Evolutionary conservation across 2,113 vertebrate genomes (phyloP).

Genomic region (Peromyscus polionotus): DNA sequence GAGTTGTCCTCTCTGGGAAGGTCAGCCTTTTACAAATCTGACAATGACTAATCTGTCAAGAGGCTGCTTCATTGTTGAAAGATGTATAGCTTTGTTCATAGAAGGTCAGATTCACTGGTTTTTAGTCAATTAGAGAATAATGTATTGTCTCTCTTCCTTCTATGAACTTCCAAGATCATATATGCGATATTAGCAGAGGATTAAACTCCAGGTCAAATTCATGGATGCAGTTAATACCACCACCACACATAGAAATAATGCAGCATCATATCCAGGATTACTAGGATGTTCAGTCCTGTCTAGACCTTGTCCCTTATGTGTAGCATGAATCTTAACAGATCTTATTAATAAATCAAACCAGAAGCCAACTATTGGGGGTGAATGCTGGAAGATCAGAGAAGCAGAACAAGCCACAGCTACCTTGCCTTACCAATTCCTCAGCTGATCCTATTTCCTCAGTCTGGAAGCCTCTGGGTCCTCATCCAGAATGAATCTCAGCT

Average conservation of each 20-base stretch:
- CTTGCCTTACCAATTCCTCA: too few relatives aligned
- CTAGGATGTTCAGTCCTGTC: not conserved
- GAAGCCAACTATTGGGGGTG: too few relatives aligned
- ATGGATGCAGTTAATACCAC: conserved; percentile 13
- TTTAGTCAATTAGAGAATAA: conserved; percentile 84
- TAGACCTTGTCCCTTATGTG: not conserved
- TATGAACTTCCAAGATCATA: conserved; percentile 53
- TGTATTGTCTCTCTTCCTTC: conserved; percentile 70
- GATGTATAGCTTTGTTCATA: conserved; percentile 80
- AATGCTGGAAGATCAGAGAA: too few relatives aligned
- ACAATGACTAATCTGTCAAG: conserved; percentile 71
- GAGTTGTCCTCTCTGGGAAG: conserved; percentile 17
- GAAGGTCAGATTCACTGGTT: conserved; percentile 80
- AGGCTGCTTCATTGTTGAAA: conserved; percentile 57
- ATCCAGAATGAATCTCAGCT: too few relatives aligned
- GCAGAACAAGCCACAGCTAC: too few relatives aligned
- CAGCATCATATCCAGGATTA: not conserved
- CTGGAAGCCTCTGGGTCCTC: too few relatives aligned
- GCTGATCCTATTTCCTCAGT: too few relatives aligned
- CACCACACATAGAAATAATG: not conserved
- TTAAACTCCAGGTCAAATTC: conserved; percentile 72
- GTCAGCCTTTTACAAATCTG: conserved; percentile 67
- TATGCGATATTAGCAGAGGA: conserved; percentile 71
- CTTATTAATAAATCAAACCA: too few relatives aligned
- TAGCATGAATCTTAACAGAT: too few relatives aligned